These are phyloP conservation scores for Porites rus DNA, from an alignment of 92 coral and sea anemone species.

Conservation along the genomic window DNA sequence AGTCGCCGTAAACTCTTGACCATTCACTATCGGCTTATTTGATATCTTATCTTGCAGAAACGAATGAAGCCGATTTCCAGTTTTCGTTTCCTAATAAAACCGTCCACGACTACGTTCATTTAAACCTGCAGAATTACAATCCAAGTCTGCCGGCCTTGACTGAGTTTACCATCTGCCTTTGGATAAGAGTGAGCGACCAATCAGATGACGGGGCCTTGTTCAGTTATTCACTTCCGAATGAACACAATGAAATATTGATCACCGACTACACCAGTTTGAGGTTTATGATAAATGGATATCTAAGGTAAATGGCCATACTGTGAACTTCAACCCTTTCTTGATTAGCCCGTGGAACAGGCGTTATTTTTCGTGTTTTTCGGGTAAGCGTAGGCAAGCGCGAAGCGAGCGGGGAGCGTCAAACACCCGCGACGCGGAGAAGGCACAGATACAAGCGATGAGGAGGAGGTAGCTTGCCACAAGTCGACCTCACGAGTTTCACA, in stretches of 20 bases:
- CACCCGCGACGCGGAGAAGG: no score
- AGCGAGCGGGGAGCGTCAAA: no score
- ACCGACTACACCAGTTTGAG: slow-evolving; percentile 6
- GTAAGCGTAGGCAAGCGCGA: no score
- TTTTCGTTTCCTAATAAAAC: background rate
- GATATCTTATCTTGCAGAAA: background rate
- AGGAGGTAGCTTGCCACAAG: no score
- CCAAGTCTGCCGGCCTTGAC: slow-evolving; percentile 5
- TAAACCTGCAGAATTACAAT: background rate
- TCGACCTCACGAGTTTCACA: no score
- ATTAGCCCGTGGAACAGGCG: no score
- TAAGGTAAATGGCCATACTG: background rate
- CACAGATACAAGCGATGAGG: no score
- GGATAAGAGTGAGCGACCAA: slow-evolving; percentile 5
- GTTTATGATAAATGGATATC: background rate
- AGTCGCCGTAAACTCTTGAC: no score
- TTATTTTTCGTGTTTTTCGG: no score
- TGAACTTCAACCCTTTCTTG: no score
- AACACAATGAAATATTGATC: slow-evolving; percentile 23
- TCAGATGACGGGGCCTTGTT: background rate
- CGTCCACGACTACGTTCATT: background rate
- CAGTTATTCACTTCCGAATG: slow-evolving; percentile 21
- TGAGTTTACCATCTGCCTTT: slow-evolving; percentile 28
- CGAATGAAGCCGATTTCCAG: background rate
- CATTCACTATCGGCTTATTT: no score